Conservation (phyloP, 2,888 invertebrate genomes). For the Nymphalis polychloros region DNA sequence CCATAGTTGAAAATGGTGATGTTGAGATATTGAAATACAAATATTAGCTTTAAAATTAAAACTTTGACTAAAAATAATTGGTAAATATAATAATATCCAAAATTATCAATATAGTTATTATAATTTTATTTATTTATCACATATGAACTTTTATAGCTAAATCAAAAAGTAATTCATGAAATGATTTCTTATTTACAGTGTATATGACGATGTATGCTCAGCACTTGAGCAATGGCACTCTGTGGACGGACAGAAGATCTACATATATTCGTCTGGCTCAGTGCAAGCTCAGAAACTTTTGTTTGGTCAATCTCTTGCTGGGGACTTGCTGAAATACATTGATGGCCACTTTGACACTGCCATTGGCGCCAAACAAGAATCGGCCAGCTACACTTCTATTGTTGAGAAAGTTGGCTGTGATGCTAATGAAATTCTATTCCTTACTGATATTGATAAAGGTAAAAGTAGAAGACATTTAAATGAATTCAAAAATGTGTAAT, state of each 20-base stretch:
- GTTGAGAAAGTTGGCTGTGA: constrained; percentile 83
- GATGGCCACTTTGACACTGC: constrained; percentile 93
- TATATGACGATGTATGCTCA: constrained; percentile 91
- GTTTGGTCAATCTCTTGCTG: constrained; percentile 88
- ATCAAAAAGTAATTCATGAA: too few species aligned
- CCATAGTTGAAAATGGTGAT: too few species aligned
- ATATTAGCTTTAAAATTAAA: too few species aligned
- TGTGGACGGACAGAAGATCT: constrained; percentile 85
- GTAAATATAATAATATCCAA: too few species aligned
- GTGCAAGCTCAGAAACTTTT: constrained; percentile 94
- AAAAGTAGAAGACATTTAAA: not conserved
- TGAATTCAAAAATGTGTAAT: not conserved
- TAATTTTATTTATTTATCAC: too few species aligned
- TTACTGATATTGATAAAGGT: constrained; percentile 94
- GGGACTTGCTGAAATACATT: constrained; percentile 88
- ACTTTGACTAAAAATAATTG: too few species aligned
- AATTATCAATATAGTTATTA: too few species aligned
- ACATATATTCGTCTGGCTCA: constrained; percentile 96
- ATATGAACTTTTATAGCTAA: too few species aligned
- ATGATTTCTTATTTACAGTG: constrained; percentile 78
- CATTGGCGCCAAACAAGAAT: constrained; percentile 90
- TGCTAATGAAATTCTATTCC: constrained; percentile 88
- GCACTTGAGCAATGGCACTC: constrained; percentile 88
- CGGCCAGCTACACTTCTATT: constrained; percentile 90
- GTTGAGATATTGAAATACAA: too few species aligned